Evolutionary conservation across 2,888 invertebrate species (phyloP).

Genomic region (Oscheius sp.): DNA sequence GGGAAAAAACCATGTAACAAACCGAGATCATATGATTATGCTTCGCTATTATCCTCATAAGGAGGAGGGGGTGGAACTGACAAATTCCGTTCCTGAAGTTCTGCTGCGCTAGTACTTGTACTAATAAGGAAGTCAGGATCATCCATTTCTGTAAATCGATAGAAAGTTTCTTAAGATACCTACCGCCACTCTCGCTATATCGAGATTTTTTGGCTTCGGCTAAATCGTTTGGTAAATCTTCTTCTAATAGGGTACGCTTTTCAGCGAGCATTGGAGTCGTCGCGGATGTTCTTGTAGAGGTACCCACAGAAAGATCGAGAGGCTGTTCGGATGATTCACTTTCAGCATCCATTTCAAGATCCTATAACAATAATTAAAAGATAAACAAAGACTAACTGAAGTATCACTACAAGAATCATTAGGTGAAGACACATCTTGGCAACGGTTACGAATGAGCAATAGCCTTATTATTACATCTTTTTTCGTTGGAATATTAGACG

Average conservation of each 20-base stretch:
- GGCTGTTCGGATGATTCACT: background rate
- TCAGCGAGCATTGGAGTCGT: conserved; percentile 21
- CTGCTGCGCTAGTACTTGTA: conserved; percentile 18
- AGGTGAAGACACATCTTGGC: too few species aligned
- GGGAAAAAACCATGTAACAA: background rate
- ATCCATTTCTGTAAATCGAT: background rate
- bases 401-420: too few species aligned
- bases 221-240: conserved; percentile 1
- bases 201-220: conserved; percentile 21
- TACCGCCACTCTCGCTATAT: background rate
- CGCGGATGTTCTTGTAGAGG: background rate
- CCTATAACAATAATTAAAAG: background rate
- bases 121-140: background rate
- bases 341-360: background rate
- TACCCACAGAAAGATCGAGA: conserved; percentile 7
- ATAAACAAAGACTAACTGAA: too few species aligned
- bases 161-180: background rate
- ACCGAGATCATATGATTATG: conserved; percentile 4
- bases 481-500: too few species aligned
- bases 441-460: too few species aligned
- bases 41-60: background rate
- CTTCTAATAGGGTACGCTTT: conserved; percentile 7
- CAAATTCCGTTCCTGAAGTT: conserved; percentile 1
- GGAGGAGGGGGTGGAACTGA: background rate
- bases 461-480: background rate